A percentile compares a stretch with the other conserved stretches of the same genome.
These are phyloP conservation scores for Hyperoodon ampullatus DNA, from an alignment of 2,113 vertebrate species.

Conservation along the genomic window DNA sequence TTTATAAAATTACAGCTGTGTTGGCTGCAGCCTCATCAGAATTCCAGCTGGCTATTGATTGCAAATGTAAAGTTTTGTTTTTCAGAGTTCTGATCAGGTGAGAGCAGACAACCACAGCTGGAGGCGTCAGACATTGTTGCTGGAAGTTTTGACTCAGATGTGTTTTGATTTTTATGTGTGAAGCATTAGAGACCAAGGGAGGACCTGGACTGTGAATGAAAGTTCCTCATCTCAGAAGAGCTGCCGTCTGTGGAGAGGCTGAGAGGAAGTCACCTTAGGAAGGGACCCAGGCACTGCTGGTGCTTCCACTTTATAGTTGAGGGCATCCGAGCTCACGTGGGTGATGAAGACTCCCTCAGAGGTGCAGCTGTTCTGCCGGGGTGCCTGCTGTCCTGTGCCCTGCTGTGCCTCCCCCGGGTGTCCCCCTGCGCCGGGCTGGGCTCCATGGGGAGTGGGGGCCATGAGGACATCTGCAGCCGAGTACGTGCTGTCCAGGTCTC, in stretches of 20 bases:
- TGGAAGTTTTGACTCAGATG: neutral
- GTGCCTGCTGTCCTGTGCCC: neutral
- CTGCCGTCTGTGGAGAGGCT: rapidly evolving
- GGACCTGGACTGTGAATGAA: neutral
- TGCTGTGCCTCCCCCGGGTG: neutral
- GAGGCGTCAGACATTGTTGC: neutral
- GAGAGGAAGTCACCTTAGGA: no score
- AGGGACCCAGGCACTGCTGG: no score
- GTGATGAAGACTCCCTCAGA: neutral
- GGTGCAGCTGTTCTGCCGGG: neutral
- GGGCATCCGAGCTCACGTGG: neutral
- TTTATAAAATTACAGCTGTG: neutral
- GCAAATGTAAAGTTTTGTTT: neutral
- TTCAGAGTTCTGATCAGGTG: neutral
- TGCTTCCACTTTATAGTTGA: neutral
- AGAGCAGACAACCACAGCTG: neutral
- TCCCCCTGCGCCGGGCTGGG: no score
- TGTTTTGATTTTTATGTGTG: neutral
- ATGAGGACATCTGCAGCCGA: no score
- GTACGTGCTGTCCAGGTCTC: neutral
- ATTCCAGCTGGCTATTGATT: neutral
- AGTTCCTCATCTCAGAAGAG: no score
- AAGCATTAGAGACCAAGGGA: neutral
- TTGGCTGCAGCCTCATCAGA: neutral
- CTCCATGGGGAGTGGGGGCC: no score